A percentile compares a stretch with the other conserved stretches of the same genome.
phyloP scores from a whole-genome alignment of 2,797 vertebrate species.

The Peromyscus aztecus region DNA sequence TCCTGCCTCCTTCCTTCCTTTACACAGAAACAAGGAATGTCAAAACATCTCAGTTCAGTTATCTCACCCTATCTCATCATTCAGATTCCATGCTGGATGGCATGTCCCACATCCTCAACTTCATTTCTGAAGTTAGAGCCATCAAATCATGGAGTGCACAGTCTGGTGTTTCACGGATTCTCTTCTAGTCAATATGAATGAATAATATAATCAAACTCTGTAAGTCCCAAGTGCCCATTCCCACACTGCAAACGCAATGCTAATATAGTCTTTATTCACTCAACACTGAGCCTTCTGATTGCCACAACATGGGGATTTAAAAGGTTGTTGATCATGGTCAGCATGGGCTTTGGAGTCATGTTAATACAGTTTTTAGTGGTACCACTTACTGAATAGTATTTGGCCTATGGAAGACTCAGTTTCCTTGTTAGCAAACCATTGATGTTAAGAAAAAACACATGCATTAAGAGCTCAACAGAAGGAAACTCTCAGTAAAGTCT shows the following conservation, averaged over 20 bases:
- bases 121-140: not conserved
- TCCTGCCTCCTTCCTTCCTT: too few relatives aligned
- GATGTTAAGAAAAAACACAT: not conserved
- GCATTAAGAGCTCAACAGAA: not conserved
- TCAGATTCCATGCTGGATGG: not conserved
- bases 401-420: constrained; percentile 5
- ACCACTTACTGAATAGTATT: not conserved
- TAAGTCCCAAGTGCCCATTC: not conserved
- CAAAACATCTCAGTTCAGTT: not conserved
- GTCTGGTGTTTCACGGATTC: not conserved
- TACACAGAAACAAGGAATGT: not conserved
- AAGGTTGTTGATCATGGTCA: not conserved
- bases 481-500: constrained; percentile 11
- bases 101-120: not conserved
- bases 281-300: not conserved
- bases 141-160: not conserved
- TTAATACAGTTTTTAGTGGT: not conserved
- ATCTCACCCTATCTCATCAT: not conserved
- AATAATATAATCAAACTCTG: not conserved
- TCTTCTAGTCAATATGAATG: not conserved
- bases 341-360: not conserved
- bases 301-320: not conserved
- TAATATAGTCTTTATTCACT: not conserved
- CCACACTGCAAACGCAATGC: not conserved
- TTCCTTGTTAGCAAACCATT: not conserved